A percentile compares a stretch with the other conserved stretches of the same genome.
These are phyloP conservation scores for Kryptolebias ocellatus DNA, from an alignment of 2,797 vertebrate genomes.

Conservation along the genomic window DNA sequence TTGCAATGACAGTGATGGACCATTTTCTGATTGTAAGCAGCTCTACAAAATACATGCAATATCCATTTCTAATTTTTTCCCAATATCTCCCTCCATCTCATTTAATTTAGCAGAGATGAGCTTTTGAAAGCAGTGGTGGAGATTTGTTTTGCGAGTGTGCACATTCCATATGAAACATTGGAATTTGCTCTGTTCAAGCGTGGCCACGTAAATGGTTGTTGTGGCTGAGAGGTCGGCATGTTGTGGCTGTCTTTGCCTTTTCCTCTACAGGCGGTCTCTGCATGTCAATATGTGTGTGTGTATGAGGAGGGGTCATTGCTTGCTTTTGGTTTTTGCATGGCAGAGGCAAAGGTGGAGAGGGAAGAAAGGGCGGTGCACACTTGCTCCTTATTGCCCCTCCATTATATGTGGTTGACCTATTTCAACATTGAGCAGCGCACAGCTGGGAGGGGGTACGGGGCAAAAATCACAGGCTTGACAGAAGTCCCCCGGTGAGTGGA, in stretches of 20 bases:
- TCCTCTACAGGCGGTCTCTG: conserved; percentile 49
- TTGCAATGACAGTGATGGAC: conserved; percentile 53
- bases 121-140: conserved; percentile 43
- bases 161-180: conserved; percentile 32
- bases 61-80: conserved; percentile 32
- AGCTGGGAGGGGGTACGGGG: conserved; percentile 65
- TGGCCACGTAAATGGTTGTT: conserved; percentile 72
- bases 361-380: conserved; percentile 39
- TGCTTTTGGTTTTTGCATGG: conserved; percentile 46
- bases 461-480: conserved; percentile 81
- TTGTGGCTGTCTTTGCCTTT: conserved; percentile 75
- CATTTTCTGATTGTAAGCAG: conserved; percentile 53
- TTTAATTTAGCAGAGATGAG: conserved; percentile 51
- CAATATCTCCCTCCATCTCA: conserved; percentile 14
- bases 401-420: conserved; percentile 96
- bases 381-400: conserved; percentile 90
- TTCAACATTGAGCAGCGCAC: conserved; percentile 86
- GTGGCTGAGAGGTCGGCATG: conserved; percentile 73
- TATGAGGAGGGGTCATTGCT: conserved; percentile 49
- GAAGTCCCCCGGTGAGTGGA: conserved; percentile 72
- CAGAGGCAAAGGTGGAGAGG: conserved; percentile 41
- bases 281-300: conserved; percentile 22
- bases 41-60: conserved; percentile 60
- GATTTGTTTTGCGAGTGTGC: conserved; percentile 38
- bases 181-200: conserved; percentile 58